phyloP scores from a whole-genome alignment of 2,888 invertebrate genomes.

The Lypha dubia region DNA sequence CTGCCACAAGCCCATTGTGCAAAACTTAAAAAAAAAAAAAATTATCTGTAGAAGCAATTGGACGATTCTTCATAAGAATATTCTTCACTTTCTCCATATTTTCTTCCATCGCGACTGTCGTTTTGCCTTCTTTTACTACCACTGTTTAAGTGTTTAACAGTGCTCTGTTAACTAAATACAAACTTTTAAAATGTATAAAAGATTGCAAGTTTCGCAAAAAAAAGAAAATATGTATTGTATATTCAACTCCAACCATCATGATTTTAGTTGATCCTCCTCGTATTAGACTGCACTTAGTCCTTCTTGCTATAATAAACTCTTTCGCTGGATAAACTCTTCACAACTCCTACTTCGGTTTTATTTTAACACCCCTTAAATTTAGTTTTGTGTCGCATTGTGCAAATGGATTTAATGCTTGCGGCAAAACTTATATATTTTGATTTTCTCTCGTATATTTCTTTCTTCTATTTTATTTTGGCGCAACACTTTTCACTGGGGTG shows the following conservation, averaged over 20 bases:
- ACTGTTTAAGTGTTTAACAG: too few species aligned
- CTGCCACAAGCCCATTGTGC: too few species aligned
- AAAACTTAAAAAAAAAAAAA: too few species aligned
- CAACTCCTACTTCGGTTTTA: background rate
- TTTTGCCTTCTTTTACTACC: too few species aligned
- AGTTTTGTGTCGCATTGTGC: slow-evolving; percentile 50
- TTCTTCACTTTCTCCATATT: too few species aligned
- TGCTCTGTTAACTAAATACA: too few species aligned
- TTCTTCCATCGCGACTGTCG: too few species aligned
- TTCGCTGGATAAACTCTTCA: background rate
- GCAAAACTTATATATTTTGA: slow-evolving; percentile 46
- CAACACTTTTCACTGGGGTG: slow-evolving; percentile 55
- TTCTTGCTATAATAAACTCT: background rate
- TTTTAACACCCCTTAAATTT: background rate
- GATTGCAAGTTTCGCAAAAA: too few species aligned
- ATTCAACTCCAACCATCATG: background rate
- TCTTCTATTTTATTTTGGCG: slow-evolving; percentile 47
- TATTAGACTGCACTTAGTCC: slow-evolving; percentile 13
- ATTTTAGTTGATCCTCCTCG: background rate
- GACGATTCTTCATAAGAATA: too few species aligned
- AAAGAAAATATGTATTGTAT: too few species aligned
- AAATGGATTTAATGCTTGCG: slow-evolving; percentile 53
- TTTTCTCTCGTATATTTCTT: slow-evolving; percentile 19
- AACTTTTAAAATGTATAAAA: too few species aligned
- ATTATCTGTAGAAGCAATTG: too few species aligned